Conservation (phyloP, 2,888 invertebrate genomes). For the Loripinus fragilis region DNA sequence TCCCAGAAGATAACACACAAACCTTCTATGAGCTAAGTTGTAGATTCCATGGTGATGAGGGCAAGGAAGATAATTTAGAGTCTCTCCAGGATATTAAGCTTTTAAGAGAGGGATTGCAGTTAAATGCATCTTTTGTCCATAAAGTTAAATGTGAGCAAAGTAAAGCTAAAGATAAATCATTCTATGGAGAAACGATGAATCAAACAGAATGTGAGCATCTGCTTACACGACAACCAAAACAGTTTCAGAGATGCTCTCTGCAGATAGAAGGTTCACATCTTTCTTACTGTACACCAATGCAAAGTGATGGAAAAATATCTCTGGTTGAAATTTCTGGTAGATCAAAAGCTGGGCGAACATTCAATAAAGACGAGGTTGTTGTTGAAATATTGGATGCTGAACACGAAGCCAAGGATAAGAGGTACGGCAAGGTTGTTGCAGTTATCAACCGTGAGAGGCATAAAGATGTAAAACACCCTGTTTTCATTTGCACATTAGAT, state of each 20-base stretch:
- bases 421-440: constrained; percentile 61
- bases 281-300: constrained; percentile 54
- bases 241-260: constrained; percentile 53
- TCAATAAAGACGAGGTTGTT: constrained; percentile 59
- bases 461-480: constrained; percentile 47
- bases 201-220: not conserved
- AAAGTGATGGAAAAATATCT: constrained; percentile 29
- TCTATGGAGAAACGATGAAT: not conserved
- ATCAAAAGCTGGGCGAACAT: constrained; percentile 58
- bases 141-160: not conserved
- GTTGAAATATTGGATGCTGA: constrained; percentile 50
- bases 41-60: not conserved
- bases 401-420: constrained; percentile 28
- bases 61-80: not conserved
- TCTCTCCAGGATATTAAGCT: not conserved
- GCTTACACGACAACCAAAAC: constrained; percentile 24
- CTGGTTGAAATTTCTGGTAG: constrained; percentile 58
- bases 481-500: constrained; percentile 60
- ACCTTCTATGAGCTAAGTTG: constrained; percentile 20
- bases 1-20: not conserved
- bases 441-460: constrained; percentile 33
- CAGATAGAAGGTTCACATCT: constrained; percentile 56
- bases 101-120: not conserved
- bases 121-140: constrained; percentile 6
- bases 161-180: not conserved